Evolutionary conservation across 2,797 vertebrate species (phyloP).

Genomic region (Spea hammondii): DNA sequence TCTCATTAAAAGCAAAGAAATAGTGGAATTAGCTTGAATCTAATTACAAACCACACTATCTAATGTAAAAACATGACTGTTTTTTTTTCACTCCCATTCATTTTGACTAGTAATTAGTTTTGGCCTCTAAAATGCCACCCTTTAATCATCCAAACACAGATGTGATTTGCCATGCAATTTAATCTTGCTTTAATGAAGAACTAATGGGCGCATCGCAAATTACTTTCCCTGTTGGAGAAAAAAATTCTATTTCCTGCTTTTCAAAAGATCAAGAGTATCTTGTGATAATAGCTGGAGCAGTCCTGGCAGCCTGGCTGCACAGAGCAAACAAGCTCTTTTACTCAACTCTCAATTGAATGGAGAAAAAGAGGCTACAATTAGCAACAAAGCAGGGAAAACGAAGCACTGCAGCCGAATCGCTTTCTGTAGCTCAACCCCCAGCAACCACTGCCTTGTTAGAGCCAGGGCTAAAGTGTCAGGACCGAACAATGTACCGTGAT

Average conservation of each 20-base stretch:
- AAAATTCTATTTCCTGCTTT: constrained; percentile 99
- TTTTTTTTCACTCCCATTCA: constrained; percentile 95
- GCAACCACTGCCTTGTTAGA: constrained; percentile 93
- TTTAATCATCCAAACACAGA: constrained; percentile 99
- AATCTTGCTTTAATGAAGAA: constrained; percentile 99
- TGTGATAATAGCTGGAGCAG: constrained; percentile 98
- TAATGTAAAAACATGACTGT: constrained; percentile 99
- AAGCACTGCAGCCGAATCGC: constrained; percentile 76
- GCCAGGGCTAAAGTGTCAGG: constrained; percentile 94
- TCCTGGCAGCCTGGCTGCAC: constrained; percentile 87
- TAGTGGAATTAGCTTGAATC: constrained; percentile 99
- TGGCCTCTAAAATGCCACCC: constrained; percentile 99
- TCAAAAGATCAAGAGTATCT: constrained; percentile 99
- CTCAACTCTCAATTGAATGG: constrained; percentile 97
- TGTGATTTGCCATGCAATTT: constrained; percentile 99
- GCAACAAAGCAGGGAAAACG: constrained; percentile 82
- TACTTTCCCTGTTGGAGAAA: constrained; percentile 90
- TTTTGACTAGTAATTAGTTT: constrained; percentile 99
- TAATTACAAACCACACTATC: constrained; percentile 99
- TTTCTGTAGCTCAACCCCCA: constrained; percentile 83
- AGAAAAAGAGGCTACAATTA: constrained; percentile 98
- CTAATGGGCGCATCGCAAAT: constrained; percentile 99
- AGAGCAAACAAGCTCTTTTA: constrained; percentile 99
- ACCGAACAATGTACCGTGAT: constrained; percentile 94
- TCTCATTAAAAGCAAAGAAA: constrained; percentile 99